Base-by-base conservation (phyloP, 2,888 invertebrate genomes). In the Macaria liturata region DNA sequence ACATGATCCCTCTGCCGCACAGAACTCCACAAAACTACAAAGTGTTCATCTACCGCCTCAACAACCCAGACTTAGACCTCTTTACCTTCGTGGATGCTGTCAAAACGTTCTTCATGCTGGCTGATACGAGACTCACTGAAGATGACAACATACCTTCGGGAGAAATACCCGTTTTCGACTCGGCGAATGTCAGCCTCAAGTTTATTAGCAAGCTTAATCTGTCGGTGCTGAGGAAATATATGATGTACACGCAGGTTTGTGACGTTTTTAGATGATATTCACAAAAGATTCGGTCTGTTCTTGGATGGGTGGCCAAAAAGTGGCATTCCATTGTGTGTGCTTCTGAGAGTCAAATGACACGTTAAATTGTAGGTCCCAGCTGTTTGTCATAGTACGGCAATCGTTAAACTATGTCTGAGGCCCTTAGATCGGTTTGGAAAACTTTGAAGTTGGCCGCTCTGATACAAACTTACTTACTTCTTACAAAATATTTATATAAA, bases 71-170 rank as follows among this genome's bases (percentile, higher is more conserved):
- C 71, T 82, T 94, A 39, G 95, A 95, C 47, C 76, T 94, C 75
- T 95, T 95, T 72, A 91, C 93, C 71, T 95, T 95, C 81, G 89
- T 93, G 43, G 94, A 95, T 67, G 92, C 93, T 1, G 89, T 95
- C 48, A 95, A 95, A 82, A 93, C 94, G 0, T 95, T 95, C 88
- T 95, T 95, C 81, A 95, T 95, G 93, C 83, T 95, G 47, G 95
- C 95, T 4, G 95, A 96, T 76, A 93, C 95, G 31, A 90, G 95
- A 61, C 91, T 95, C 66, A 94, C 94, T 20, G 91, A 91, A 37
- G 94, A 94, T 62, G 87, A 88, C 1, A 93, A 93, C 42, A 88
- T 94, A 49, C 92, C 94, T 0, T 91, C 93, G 0, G 95, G 95
- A 0, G 95, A 95, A 76, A 92, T 95, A 51, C 95, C 95, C 0